Base-by-base conservation (phyloP, 2,888 invertebrate species). In the Apamea anceps region DNA sequence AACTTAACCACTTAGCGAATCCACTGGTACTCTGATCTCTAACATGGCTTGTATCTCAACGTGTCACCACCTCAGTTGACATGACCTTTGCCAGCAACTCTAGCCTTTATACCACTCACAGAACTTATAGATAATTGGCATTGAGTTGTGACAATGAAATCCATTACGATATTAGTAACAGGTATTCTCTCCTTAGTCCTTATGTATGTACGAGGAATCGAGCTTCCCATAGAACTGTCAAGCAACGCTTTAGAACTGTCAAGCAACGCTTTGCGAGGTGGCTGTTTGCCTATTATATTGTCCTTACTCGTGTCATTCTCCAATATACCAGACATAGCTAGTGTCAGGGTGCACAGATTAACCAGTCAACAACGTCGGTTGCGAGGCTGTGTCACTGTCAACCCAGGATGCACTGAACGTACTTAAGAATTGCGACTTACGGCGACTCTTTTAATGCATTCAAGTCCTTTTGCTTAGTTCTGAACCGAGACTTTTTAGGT, bases 81-180 rank as follows among this genome's bases (percentile, higher is more conserved):
- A n/a, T 84, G 63, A 74, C 68, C 73, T 82, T 79, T 80, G 45
- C 18, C 25, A 79, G 18, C n/a, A 60, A 60, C 51, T 65, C 28
- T 37, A 51, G 42, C 42, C 45, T 81, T 42, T 48, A 51, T 70
- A 10, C 37, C 21, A 85, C 18, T 57, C 12, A 15, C 1, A 67
- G 65, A 72, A 81, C 45, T 85, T 66, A 72, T 25, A 6, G 15
- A 13, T 83, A 85, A 85, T 85, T 85, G 81, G 13, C 72, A 1
- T 37, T 21, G 25, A 80, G 18, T 51, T 45, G n/a, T 72, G 15
- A 6, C 37, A 60, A 60, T 74, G 8, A n/a, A 76, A 79, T 42
- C 54, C 32, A 63, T 63, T 45, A 72, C 10, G 37, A 72, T 57
- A 37, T 42, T 62, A 48, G 48, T 25, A 51, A n/a, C 60, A 54